A percentile compares a stretch with the other conserved stretches of the same genome.
phyloP scores from a whole-genome alignment of 2,797 vertebrate genomes.

The Cynodonichthys magdalenae region DNA sequence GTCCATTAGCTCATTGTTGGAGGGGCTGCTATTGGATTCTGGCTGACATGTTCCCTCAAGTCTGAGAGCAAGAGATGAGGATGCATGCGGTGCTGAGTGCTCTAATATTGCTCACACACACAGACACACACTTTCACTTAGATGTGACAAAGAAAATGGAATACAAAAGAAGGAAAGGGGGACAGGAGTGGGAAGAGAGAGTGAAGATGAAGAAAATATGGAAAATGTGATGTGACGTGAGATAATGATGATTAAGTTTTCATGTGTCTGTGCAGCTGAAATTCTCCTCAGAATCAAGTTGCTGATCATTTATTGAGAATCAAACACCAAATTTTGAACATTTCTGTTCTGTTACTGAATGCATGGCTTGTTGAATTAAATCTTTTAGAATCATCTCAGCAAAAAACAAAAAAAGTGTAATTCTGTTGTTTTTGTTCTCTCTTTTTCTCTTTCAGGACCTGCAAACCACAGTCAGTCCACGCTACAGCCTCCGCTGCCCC shows the following conservation, averaged over 20 bases:
- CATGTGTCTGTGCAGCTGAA: conserved; percentile 24
- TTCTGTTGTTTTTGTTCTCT: conserved; percentile 11
- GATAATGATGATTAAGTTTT: conserved; percentile 12
- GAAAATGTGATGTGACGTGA: conserved; percentile 17
- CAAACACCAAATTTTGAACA: neutral
- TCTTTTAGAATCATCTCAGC: conserved; percentile 1
- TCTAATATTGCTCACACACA: conserved; percentile 52
- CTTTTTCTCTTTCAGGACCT: conserved; percentile 81
- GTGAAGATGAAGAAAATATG: conserved; percentile 9
- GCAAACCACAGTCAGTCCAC: conserved; percentile 97
- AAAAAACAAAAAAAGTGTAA: neutral
- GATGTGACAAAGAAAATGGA: conserved; percentile 32
- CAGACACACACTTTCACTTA: conserved; percentile 22
- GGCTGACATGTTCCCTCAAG: conserved; percentile 74
- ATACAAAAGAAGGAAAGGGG: conserved; percentile 18
- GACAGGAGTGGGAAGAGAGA: conserved; percentile 14
- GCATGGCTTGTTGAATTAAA: conserved; percentile 16
- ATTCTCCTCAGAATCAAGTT: conserved; percentile 34
- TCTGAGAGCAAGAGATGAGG: conserved; percentile 72
- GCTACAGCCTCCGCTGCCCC: conserved; percentile 92
- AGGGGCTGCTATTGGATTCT: conserved; percentile 74
- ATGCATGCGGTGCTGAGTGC: conserved; percentile 68
- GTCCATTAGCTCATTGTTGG: conserved; percentile 78
- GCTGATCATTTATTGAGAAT: conserved; percentile 30
- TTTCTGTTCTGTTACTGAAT: neutral